Evolutionary conservation across 64 coral and sea anemone species (phyloP), one percentile per base, ranked within the genome.

Genomic region (Stylophora pistillata): DNA sequence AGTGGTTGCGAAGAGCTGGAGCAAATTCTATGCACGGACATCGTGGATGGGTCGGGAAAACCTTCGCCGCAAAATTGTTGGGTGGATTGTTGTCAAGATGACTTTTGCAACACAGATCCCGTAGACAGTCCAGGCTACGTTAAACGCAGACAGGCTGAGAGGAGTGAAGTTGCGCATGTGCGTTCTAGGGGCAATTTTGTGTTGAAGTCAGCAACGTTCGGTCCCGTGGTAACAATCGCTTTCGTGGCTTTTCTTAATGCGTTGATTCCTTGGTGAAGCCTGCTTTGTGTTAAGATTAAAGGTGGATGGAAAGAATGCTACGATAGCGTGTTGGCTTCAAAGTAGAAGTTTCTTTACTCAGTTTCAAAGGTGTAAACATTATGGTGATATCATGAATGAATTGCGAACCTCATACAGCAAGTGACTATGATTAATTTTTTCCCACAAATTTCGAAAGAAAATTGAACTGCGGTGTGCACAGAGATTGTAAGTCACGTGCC

Each of bases 41-140:
- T 4, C 62, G 21, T 23, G 80, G 30, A 63, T 7, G 33, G 12
- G 1, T 68, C 18, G n/a, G 11, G 26, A 18, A 84, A 84, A 53
- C n/a, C 32, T 54, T 26, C 80, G n/a, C 32, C 29, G 20, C 17
- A 53, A 41, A 76, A 53, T 1, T 84, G 80, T 23, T 37, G 34
- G 15, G 80, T 84, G 0, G 80, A 84, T 4, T 84, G 80, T 62
- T 84, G 80, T 29, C 25, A 53, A 32, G 62, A 54, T 66, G 60
- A 84, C 15, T 84, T 41, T 16, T 84, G 80, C 21, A 84, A 84
- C 59, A 62, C 66, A 16, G 25, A 70, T 84, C 23, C 26, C 64
- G 20, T 25, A 5, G 26, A 25, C 12, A 25, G 26, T 0, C 21
- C 64, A 47, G 37, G 37, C 3, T 47, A 47, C 37, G 37, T 47